Conservation (phyloP, 2,113 vertebrate species). For the Rhipidura dahli region DNA sequence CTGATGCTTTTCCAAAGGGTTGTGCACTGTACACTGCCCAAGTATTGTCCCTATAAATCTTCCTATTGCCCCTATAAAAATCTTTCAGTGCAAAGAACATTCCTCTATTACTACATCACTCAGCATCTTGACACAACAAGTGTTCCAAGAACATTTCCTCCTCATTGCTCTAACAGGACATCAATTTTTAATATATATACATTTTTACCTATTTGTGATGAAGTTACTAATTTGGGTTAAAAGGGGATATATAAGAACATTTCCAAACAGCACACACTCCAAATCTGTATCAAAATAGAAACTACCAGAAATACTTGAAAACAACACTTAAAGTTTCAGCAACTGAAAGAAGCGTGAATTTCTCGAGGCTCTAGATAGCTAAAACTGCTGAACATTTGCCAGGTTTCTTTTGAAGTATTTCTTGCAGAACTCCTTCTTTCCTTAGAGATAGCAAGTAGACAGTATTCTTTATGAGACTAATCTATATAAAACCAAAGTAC, state of each 20-base stretch:
- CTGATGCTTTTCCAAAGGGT: background rate
- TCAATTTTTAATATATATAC: background rate
- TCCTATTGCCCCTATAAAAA: conserved; percentile 21
- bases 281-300: background rate
- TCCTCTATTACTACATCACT: conserved; percentile 54
- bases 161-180: background rate
- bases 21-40: background rate
- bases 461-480: background rate
- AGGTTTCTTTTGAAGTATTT: background rate
- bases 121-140: background rate
- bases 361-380: background rate
- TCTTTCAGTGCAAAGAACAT: conserved; percentile 46
- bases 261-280: background rate
- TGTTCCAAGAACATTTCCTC: conserved; percentile 50
- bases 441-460: background rate
- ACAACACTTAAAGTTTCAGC: background rate
- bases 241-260: background rate
- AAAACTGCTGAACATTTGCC: background rate
- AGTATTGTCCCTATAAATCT: conserved; percentile 7
- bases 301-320: background rate
- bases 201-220: background rate
- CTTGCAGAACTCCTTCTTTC: background rate
- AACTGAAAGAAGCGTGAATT: background rate
- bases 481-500: background rate
- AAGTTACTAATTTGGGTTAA: background rate